These are phyloP conservation scores for Mobula birostris DNA, from an alignment of 2,113 vertebrate species.

Conservation along the genomic window DNA sequence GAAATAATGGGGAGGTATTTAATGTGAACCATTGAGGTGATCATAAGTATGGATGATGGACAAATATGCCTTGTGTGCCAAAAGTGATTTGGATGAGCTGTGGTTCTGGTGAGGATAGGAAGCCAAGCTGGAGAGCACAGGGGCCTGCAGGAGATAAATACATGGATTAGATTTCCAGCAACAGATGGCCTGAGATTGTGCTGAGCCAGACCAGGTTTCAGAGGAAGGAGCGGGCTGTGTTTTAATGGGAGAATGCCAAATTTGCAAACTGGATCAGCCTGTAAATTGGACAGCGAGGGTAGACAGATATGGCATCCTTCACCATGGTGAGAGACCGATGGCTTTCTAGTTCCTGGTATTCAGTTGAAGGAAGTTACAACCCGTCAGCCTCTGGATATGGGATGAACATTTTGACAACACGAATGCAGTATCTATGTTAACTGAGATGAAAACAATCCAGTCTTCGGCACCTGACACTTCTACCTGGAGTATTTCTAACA, in stretches of 20 bases:
- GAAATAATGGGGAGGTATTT: background rate
- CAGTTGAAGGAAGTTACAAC: background rate
- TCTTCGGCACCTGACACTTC: background rate
- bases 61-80: background rate
- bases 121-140: background rate
- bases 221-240: background rate
- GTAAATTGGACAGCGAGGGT: background rate
- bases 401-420: background rate
- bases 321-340: background rate
- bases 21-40: background rate
- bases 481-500: background rate
- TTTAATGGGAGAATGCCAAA: background rate
- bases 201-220: background rate
- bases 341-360: background rate
- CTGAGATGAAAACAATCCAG: background rate
- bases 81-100: background rate
- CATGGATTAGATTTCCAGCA: background rate
- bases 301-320: background rate
- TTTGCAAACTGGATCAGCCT: background rate
- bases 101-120: background rate
- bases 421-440: background rate
- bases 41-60: background rate
- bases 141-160: background rate
- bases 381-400: background rate
- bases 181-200: background rate